Percentiles rank a stretch among this genome's conserved stretches.
Evolutionary conservation across 2,113 vertebrate genomes (phyloP).

Genomic region (Dasypus novemcinctus): DNA sequence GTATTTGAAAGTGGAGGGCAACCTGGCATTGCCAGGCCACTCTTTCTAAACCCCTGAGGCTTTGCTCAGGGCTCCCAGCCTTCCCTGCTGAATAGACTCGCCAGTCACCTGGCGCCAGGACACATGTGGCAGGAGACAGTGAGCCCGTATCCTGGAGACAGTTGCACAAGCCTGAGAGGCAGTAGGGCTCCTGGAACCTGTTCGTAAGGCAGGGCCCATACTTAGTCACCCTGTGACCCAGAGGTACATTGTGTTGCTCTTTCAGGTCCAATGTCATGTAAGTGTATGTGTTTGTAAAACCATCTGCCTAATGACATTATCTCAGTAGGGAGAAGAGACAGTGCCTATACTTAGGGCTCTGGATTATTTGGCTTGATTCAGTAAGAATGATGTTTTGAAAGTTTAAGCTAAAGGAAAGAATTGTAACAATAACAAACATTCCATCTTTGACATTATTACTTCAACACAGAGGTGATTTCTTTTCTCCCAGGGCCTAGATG

Average conservation of each 20-base stretch:
- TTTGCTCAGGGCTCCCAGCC: neutral
- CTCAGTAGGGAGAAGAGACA: neutral
- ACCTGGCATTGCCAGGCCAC: neutral
- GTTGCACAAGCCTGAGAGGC: conserved; percentile 31
- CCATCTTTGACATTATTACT: neutral
- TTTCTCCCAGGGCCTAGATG: neutral
- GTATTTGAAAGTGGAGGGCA: neutral
- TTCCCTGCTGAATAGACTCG: conserved; percentile 49
- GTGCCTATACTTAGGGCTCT: neutral
- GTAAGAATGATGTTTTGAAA: neutral
- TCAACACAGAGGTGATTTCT: neutral
- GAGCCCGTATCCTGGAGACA: conserved; percentile 52
- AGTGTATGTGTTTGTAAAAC: neutral
- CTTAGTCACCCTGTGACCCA: neutral
- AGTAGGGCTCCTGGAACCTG: conserved; percentile 15
- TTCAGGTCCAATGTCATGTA: neutral
- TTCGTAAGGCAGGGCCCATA: conserved; percentile 15
- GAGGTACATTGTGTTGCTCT: neutral
- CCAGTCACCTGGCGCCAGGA: conserved; percentile 37
- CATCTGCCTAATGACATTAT: neutral
- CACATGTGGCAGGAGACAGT: neutral
- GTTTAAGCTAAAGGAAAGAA: conserved; percentile 35
- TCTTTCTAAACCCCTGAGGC: neutral
- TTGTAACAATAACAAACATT: neutral
- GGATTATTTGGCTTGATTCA: neutral